Percentiles rank a stretch among this genome's conserved stretches.
Conservation (phyloP, 2,113 vertebrate genomes). For the Rhinolophus ferrumequinum region DNA sequence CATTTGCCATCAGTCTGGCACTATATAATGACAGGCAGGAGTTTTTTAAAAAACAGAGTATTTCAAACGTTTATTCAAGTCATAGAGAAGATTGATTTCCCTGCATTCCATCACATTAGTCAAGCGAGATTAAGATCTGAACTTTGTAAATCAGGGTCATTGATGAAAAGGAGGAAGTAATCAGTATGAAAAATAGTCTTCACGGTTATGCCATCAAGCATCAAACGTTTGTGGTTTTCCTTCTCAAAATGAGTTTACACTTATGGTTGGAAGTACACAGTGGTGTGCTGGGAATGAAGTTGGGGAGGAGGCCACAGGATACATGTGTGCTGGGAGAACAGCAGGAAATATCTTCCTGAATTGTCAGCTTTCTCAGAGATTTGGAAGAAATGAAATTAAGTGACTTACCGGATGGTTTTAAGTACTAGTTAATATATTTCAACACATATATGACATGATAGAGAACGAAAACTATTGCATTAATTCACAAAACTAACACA, state of each 20-base stretch:
- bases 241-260: background rate
- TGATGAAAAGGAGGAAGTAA: background rate
- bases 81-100: background rate
- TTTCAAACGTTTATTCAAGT: background rate
- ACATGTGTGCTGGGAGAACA: background rate
- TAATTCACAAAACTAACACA: background rate
- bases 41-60: background rate
- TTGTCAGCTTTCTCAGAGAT: background rate
- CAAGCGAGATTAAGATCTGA: background rate
- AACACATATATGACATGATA: background rate
- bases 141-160: background rate
- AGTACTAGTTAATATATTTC: background rate
- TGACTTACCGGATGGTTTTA: background rate
- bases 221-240: background rate
- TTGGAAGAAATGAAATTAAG: background rate
- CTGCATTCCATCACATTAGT: background rate
- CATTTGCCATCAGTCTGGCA: background rate
- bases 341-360: background rate
- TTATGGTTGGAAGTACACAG: no score
- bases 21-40: background rate
- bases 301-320: rapidly evolving
- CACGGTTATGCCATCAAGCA: background rate
- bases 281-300: rapidly evolving
- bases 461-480: background rate
- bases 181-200: background rate